These are phyloP conservation scores for Delichon dasypus DNA, from an alignment of 2,797 vertebrate genomes.

Conservation along the genomic window DNA sequence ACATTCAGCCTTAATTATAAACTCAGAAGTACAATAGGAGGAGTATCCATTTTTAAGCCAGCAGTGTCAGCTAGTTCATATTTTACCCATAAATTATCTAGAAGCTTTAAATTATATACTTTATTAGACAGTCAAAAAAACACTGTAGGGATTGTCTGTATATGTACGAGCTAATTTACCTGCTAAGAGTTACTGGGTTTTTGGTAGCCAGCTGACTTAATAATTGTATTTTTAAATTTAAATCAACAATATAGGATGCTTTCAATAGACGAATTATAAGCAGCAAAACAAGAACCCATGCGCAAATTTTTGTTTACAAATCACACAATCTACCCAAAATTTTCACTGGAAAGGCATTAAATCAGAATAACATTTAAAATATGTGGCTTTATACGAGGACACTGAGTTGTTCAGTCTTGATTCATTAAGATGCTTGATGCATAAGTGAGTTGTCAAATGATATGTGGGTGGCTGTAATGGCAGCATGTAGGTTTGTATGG, in stretches of 20 bases:
- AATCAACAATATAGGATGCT: background rate
- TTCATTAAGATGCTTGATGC: conserved; percentile 75
- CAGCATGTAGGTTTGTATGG: conserved; percentile 81
- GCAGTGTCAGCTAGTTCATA: conserved; percentile 58
- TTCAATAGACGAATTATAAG: background rate
- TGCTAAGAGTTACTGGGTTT: conserved; percentile 13
- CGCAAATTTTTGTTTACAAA: conserved; percentile 25
- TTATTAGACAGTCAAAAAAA: conserved; percentile 65
- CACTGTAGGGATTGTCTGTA: conserved; percentile 15
- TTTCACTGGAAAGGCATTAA: conserved; percentile 35
- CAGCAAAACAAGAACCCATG: background rate
- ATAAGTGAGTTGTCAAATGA: conserved; percentile 73
- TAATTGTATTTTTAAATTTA: conserved; percentile 19
- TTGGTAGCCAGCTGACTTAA: background rate
- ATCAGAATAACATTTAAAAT: conserved; percentile 64
- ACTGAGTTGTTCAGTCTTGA: conserved; percentile 67
- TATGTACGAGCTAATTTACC: conserved; percentile 57
- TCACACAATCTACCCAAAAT: conserved; percentile 30
- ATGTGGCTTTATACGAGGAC: conserved; percentile 46
- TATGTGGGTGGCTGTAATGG: conserved; percentile 81
- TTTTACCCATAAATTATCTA: conserved; percentile 72
- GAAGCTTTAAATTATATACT: conserved; percentile 71
- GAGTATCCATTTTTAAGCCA: conserved; percentile 70
- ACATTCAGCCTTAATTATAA: conserved; percentile 69
- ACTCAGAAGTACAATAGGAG: conserved; percentile 66